These are phyloP conservation scores for Ranitomeya imitator DNA, from an alignment of 2,113 vertebrate species.

Conservation along the genomic window DNA sequence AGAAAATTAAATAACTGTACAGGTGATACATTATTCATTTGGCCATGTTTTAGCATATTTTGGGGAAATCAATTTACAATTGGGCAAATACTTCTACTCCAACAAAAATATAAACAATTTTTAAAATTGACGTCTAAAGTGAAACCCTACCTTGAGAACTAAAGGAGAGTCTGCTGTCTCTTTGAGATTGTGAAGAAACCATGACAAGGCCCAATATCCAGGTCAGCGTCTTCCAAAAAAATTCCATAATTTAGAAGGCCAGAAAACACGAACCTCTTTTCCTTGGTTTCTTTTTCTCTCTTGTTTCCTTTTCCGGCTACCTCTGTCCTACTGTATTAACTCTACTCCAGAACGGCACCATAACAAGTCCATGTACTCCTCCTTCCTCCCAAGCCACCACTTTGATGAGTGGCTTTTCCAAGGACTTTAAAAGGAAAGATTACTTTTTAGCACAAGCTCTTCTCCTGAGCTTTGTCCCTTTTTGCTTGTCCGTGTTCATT, in stretches of 20 bases:
- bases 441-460: constrained; percentile 72
- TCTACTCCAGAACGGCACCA: constrained; percentile 81
- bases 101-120: not conserved
- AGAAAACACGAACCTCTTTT: constrained; percentile 37
- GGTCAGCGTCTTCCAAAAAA: constrained; percentile 97
- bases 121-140: constrained; percentile 57
- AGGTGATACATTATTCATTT: not conserved
- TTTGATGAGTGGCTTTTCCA: constrained; percentile 56
- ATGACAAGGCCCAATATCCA: constrained; percentile 96
- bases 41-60: too few relatives aligned
- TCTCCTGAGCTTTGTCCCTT: constrained; percentile 72
- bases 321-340: constrained; percentile 77
- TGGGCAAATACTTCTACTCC: not conserved
- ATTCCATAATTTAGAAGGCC: constrained; percentile 96
- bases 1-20: not conserved
- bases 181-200: constrained; percentile 90
- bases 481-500: constrained; percentile 79
- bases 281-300: constrained; percentile 52
- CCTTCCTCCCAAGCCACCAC: constrained; percentile 68
- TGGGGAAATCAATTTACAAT: too few relatives aligned
- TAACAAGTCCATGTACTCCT: constrained; percentile 81
- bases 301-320: constrained; percentile 78
- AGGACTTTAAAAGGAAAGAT: not conserved
- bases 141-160: constrained; percentile 91
- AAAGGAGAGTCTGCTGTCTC: constrained; percentile 84